Percentiles rank a stretch among this genome's conserved stretches.
phyloP scores from a whole-genome alignment of 53 echinoderm and acorn worm genomes.

The Holothuria scabra region DNA sequence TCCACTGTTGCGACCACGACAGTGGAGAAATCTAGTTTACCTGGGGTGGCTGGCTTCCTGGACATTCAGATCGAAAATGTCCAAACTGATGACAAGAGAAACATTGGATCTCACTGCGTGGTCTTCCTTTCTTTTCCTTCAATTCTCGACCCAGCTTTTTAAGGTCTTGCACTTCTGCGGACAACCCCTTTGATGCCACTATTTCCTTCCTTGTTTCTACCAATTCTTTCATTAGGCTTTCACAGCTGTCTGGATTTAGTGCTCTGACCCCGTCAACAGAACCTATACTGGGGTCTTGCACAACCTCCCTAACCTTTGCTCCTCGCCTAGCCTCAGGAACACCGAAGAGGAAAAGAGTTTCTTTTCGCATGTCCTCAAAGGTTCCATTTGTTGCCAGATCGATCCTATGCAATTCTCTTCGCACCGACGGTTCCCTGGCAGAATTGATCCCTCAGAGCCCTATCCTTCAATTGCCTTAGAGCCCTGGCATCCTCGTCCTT shows the following conservation, averaged over 20 bases:
- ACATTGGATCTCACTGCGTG: neutral
- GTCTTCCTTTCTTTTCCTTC: neutral
- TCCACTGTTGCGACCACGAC: slow-evolving; percentile 9
- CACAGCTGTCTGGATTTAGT: neutral
- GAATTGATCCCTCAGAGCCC: slow-evolving; percentile 31
- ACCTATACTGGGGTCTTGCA: neutral
- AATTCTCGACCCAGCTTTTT: neutral
- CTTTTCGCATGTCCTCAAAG: slow-evolving; percentile 39
- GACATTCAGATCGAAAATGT: neutral
- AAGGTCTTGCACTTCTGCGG: neutral
- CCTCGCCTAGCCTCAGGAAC: neutral
- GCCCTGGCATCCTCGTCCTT: slow-evolving; percentile 35
- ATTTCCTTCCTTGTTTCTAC: slow-evolving; percentile 9
- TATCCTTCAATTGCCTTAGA: slow-evolving; percentile 23
- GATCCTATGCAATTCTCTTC: slow-evolving; percentile 23
- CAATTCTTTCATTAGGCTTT: neutral
- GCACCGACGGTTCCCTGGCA: slow-evolving; percentile 16
- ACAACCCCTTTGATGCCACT: neutral
- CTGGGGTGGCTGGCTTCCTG: neutral
- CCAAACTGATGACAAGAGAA: neutral
- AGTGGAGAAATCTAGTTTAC: slow-evolving; percentile 17
- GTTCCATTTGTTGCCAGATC: slow-evolving; percentile 48
- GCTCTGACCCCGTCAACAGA: neutral
- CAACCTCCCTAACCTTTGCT: neutral
- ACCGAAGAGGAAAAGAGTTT: slow-evolving; percentile 44